Percentiles rank a stretch among this genome's conserved stretches.
Conservation (phyloP, 35 echinoderm and acorn worm species). For the Holothuria glaberrima region DNA sequence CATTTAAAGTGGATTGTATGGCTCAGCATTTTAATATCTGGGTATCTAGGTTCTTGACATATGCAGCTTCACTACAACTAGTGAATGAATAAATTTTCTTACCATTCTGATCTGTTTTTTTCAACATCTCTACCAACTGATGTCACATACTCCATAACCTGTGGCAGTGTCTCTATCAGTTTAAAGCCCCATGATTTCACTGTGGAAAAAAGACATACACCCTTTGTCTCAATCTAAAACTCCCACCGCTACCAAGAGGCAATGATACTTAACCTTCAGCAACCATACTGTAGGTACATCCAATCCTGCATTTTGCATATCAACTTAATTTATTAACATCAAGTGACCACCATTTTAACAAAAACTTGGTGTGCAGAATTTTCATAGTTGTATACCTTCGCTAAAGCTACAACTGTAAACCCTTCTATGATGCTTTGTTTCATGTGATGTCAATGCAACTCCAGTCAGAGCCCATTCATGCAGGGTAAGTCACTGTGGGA, state of each 20-base stretch:
- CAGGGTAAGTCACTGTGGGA: no score
- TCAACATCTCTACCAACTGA: conserved; percentile 77
- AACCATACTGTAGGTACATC: no score
- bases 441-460: no score
- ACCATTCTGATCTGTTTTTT: conserved; percentile 79
- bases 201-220: neutral
- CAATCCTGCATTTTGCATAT: no score
- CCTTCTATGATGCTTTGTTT: no score
- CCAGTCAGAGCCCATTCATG: no score
- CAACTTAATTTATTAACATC: neutral
- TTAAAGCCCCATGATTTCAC: conserved; percentile 75
- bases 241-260: neutral
- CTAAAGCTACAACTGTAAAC: no score
- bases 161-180: conserved; percentile 71
- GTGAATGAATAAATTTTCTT: neutral
- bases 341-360: neutral
- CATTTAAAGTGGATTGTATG: neutral
- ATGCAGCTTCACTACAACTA: neutral
- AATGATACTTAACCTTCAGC: neutral
- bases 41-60: neutral
- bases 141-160: conserved; percentile 76
- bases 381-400: no score
- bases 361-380: neutral
- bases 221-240: neutral
- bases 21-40: neutral